Evolutionary conservation across 2,797 vertebrate genomes (phyloP).

Genomic region (Sebastes hubbsi): DNA sequence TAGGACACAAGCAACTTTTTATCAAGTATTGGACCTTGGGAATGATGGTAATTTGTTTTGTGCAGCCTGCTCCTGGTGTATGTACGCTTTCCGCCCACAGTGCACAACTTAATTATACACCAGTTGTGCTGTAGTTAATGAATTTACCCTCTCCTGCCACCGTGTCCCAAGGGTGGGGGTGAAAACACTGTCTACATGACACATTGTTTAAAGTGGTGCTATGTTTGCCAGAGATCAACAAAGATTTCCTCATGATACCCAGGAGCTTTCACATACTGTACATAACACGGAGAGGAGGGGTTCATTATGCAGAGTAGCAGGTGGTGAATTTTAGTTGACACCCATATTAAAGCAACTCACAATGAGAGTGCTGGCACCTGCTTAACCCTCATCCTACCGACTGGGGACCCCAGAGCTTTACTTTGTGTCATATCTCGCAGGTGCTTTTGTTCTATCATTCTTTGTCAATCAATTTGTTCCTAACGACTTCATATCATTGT

Average conservation of each 20-base stretch:
- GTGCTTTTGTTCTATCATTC: neutral
- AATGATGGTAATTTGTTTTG: constrained; percentile 70
- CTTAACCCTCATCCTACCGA: neutral
- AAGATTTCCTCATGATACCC: constrained; percentile 54
- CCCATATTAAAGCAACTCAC: constrained; percentile 9
- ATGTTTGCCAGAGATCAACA: constrained; percentile 65
- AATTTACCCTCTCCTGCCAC: constrained; percentile 72
- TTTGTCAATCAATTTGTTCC: neutral
- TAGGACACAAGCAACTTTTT: constrained; percentile 57
- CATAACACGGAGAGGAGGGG: neutral
- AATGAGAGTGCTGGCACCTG: neutral
- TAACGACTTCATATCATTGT: neutral
- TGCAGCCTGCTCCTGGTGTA: constrained; percentile 42
- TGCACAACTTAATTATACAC: constrained; percentile 74
- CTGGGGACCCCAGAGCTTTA: neutral
- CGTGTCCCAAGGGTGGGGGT: constrained; percentile 36
- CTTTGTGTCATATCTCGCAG: neutral
- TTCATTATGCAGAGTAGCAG: constrained; percentile 22
- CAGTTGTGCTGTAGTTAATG: constrained; percentile 73
- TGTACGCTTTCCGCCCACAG: constrained; percentile 60
- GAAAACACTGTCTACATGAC: constrained; percentile 53
- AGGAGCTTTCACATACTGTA: constrained; percentile 41
- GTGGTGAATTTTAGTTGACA: constrained; percentile 43
- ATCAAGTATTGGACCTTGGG: constrained; percentile 60
- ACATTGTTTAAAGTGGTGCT: constrained; percentile 60